A percentile compares a stretch with the other conserved stretches of the same genome.
These are phyloP conservation scores for Heliconius ethilla DNA, from an alignment of 2,888 invertebrate species.

Conservation along the genomic window DNA sequence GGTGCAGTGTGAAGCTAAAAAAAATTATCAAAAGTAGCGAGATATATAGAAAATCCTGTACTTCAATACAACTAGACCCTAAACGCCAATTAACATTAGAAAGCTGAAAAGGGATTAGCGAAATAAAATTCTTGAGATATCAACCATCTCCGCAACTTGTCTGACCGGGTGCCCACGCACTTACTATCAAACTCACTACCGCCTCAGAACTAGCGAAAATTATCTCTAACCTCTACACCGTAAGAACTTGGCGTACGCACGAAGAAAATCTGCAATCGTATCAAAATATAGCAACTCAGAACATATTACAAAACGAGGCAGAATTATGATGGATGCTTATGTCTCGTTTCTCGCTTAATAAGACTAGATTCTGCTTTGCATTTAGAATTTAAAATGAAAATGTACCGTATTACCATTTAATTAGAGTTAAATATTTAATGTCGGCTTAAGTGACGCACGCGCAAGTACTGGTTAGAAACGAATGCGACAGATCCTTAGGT, in stretches of 20 bases:
- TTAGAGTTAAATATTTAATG: constrained; percentile 39
- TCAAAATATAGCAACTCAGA: constrained; percentile 68
- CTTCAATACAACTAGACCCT: constrained; percentile 32
- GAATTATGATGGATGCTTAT: constrained; percentile 81
- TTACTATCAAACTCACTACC: not conserved
- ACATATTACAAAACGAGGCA: constrained; percentile 78
- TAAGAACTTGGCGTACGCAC: constrained; percentile 50
- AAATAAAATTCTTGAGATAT: constrained; percentile 59
- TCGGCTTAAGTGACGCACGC: constrained; percentile 52
- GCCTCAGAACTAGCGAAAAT: constrained; percentile 45
- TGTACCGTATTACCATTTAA: constrained; percentile 46
- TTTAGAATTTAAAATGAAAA: constrained; percentile 47
- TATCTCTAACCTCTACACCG: constrained; percentile 48
- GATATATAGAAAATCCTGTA: not conserved
- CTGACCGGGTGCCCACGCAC: constrained; percentile 59
- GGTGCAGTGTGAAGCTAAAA: not conserved
- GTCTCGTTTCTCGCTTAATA: constrained; percentile 75
- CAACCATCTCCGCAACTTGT: constrained; percentile 66
- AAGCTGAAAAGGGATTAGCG: constrained; percentile 60
- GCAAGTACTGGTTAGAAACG: constrained; percentile 54
- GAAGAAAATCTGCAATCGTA: constrained; percentile 56
- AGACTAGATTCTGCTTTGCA: constrained; percentile 63
- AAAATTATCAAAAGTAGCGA: not conserved
- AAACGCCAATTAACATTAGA: constrained; percentile 44
- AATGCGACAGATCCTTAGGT: constrained; percentile 52